Evolutionary conservation across 1,140 invertebrate species (phyloP).

Genomic region (Neuroterus valhalla): DNA sequence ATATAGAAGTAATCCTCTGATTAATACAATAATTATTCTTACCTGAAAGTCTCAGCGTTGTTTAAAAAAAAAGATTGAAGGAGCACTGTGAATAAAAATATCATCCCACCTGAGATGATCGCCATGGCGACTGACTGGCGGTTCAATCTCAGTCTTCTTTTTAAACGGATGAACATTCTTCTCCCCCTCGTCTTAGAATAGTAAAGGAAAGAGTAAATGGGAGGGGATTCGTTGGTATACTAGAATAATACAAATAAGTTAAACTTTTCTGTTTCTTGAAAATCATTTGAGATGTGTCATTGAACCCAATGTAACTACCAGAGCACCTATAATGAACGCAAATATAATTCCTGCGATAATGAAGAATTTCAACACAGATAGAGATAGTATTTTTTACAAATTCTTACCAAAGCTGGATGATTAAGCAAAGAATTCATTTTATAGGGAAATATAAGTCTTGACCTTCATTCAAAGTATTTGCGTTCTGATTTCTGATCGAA

Average conservation of each 20-base stretch:
- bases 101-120: slow-evolving; percentile 51
- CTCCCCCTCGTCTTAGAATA: slow-evolving; percentile 46
- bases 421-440: too few relatives aligned
- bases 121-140: slow-evolving; percentile 43
- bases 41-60: slow-evolving; percentile 43
- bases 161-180: slow-evolving; percentile 47
- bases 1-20: neutral
- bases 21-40: slow-evolving; percentile 33
- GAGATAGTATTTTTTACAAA: neutral
- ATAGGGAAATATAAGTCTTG: too few relatives aligned
- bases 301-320: too few relatives aligned
- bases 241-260: neutral
- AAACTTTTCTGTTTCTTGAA: too few relatives aligned
- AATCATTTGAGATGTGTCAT: too few relatives aligned
- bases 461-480: too few relatives aligned
- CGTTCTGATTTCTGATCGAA: too few relatives aligned
- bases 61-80: slow-evolving; percentile 35
- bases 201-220: slow-evolving; percentile 43
- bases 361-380: neutral
- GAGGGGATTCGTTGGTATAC: slow-evolving; percentile 29
- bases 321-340: too few relatives aligned
- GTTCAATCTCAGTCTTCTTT: slow-evolving; percentile 42
- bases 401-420: neutral
- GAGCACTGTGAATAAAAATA: slow-evolving; percentile 45
- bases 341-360: neutral